Evolutionary conservation across 2,888 invertebrate genomes (phyloP).

Genomic region (Noctua comes): DNA sequence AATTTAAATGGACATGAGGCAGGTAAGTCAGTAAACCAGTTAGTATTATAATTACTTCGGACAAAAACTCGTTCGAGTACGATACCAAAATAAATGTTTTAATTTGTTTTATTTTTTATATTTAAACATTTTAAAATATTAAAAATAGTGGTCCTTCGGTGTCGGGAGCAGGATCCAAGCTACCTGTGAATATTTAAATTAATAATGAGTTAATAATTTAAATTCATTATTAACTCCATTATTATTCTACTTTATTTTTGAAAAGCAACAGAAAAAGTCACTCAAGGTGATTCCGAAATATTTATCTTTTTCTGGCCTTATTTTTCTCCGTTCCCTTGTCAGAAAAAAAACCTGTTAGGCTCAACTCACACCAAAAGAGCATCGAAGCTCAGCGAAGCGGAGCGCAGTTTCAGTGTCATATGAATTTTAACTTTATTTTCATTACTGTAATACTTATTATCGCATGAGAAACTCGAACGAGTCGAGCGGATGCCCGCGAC

Average conservation of each 20-base stretch:
- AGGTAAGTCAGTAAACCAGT: constrained; percentile 21
- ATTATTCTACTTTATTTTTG: neutral
- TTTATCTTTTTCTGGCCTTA: neutral
- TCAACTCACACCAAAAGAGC: no score
- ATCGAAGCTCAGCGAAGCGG: no score
- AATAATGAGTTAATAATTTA: no score
- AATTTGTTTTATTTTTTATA: no score
- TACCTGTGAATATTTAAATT: neutral
- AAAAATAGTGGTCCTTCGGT: neutral
- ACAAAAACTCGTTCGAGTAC: neutral
- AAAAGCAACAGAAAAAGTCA: neutral
- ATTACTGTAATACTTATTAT: no score
- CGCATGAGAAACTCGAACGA: no score
- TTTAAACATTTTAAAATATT: no score
- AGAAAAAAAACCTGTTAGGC: neutral
- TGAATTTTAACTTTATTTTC: no score
- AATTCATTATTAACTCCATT: no score
- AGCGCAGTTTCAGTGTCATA: no score
- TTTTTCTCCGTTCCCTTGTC: neutral
- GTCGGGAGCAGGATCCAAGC: neutral
- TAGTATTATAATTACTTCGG: neutral
- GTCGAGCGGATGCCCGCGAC: no score
- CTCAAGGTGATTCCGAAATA: neutral
- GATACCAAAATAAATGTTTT: neutral
- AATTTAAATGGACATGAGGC: constrained; percentile 3